These are phyloP conservation scores for Callithrix jacchus DNA, from an alignment of 2,113 vertebrate genomes.

Conservation along the genomic window DNA sequence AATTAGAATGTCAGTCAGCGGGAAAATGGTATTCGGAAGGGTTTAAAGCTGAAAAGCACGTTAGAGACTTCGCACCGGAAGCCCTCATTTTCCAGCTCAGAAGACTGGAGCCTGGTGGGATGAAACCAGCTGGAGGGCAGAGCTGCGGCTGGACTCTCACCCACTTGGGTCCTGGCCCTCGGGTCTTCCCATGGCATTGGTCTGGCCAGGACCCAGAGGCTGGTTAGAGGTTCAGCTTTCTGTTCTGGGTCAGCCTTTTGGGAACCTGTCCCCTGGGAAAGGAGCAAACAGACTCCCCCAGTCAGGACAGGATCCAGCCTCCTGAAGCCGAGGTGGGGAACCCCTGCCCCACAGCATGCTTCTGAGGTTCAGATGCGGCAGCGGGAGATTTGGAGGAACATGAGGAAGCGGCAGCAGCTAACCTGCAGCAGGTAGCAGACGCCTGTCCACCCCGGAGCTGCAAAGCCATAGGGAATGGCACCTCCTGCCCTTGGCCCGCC, in stretches of 20 bases:
- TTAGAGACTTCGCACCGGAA: background rate
- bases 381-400: too few relatives aligned
- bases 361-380: rapidly evolving
- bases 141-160: background rate
- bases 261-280: background rate
- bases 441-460: rapidly evolving
- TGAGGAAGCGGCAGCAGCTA: background rate
- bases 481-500: background rate
- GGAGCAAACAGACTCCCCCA: background rate
- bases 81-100: background rate
- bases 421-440: rapidly evolving
- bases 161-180: rapidly evolving
- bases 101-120: background rate
- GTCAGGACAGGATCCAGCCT: background rate
- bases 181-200: rapidly evolving
- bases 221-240: too few relatives aligned
- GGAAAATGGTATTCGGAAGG: background rate
- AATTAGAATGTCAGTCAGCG: background rate
- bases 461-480: background rate
- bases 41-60: background rate
- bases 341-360: background rate
- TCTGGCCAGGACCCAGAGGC: background rate
- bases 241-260: background rate
- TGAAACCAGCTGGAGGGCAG: rapidly evolving
- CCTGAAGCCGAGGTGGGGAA: background rate